phyloP scores from a whole-genome alignment of 1,140 invertebrate genomes.

The Chionoecetes opilio region DNA sequence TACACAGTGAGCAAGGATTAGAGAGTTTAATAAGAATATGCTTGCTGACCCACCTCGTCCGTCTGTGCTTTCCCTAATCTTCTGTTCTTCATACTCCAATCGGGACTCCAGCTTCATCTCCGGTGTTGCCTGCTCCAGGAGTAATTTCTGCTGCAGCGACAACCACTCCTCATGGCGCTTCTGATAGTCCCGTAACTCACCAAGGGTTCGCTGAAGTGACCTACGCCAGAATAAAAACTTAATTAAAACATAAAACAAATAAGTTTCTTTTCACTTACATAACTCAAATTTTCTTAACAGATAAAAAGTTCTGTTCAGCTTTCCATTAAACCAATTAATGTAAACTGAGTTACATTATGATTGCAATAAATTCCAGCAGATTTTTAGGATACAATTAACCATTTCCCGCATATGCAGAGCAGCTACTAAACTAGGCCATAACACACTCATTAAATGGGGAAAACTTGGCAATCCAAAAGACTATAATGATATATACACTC shows the following conservation, averaged over 20 bases:
- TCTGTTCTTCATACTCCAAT: constrained; percentile 84
- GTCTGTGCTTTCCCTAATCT: constrained; percentile 83
- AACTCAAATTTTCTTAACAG: too few species aligned
- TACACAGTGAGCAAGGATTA: too few species aligned
- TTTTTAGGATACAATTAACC: too few species aligned
- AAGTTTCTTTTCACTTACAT: not conserved
- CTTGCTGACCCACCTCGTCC: constrained; percentile 80
- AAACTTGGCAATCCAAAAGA: too few species aligned
- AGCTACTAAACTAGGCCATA: too few species aligned
- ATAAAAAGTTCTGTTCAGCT: too few species aligned
- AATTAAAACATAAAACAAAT: constrained; percentile 71
- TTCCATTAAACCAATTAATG: too few species aligned
- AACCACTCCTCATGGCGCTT: constrained; percentile 88
- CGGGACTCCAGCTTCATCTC: constrained; percentile 84
- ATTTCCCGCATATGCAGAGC: too few species aligned
- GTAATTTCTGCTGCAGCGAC: constrained; percentile 87
- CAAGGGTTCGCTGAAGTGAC: constrained; percentile 87
- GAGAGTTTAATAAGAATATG: too few species aligned
- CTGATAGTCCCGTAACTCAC: constrained; percentile 88
- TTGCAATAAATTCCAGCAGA: not conserved
- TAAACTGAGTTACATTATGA: too few species aligned
- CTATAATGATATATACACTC: too few species aligned
- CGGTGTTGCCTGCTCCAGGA: constrained; percentile 86
- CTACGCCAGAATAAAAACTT: constrained; percentile 83
- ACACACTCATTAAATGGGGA: too few species aligned